Evolutionary conservation across 2,888 invertebrate species (phyloP), one percentile per base, ranked within the genome.

Genomic region (Lycocerus yunnanus): DNA sequence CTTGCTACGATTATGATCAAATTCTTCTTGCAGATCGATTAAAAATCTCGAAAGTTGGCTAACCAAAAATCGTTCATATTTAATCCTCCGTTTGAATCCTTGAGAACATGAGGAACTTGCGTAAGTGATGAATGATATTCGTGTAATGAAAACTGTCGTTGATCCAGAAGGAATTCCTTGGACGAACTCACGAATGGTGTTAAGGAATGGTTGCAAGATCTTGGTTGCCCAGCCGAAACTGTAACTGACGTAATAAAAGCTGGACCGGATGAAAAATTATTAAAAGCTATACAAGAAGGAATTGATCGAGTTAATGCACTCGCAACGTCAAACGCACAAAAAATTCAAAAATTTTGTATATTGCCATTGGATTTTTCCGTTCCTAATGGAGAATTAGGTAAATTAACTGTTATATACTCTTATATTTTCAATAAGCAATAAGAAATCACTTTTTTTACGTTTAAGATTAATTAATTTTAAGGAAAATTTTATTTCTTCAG

Each of bases 51-150:
- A 88, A 99, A 97, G 72, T 97, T 90, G 43, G 94, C 92, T 70
- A 99, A 89, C 99, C 99, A 99, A 88, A 98, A 99, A 80, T 95
- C 95, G 1, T 98, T 97, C 85, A 87, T 86, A 78, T 86, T 85
- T 72, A 97, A 89, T 0, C 97, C 97, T 0, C 97, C 97, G 84
- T 98, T 95, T 13, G 86, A 87, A 84, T 97, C 97, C 86, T 97
- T 97, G 76, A 98, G 93, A 18, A 98, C 95, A 84, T 95, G 95
- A 70, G 95, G 94, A 80, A 97, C 94, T 79, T 95, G 90, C 76
- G 96, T 95, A 84, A 98, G 96, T 43, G 97, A 94, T 76, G 95
- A 94, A 86, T 99, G 97, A 86, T 97, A 99, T 82, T 98, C 96
- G 86, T 97, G 94, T n/a, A 99, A 88, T n/a, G n/a, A 97, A 95